Conservation (phyloP, 1,140 invertebrate species). For the Cydia splendana region DNA sequence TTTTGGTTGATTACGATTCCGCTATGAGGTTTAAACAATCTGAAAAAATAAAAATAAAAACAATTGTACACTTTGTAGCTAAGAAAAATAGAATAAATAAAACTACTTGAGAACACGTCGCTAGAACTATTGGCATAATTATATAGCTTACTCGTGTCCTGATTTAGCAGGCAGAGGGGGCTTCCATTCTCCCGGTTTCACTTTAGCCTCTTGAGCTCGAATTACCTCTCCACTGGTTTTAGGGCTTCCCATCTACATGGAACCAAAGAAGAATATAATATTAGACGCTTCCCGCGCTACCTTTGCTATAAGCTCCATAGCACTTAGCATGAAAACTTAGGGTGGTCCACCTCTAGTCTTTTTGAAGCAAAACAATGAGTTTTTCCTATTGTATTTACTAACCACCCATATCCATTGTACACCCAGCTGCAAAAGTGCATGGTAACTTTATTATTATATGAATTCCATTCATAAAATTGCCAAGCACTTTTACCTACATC, state of each 20-base stretch:
- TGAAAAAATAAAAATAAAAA: conserved; percentile 50
- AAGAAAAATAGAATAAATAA: no score
- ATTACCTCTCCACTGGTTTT: conserved; percentile 67
- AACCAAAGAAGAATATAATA: neutral
- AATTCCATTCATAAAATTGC: no score
- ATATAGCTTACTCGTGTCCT: conserved; percentile 55
- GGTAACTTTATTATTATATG: no score
- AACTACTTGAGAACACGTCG: neutral
- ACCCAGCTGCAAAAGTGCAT: no score
- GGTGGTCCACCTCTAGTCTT: no score
- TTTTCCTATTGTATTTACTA: no score
- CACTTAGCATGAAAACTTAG: no score
- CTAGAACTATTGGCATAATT: neutral
- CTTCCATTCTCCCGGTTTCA: conserved; percentile 49
- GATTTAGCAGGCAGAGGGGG: conserved; percentile 66
- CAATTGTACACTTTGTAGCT: conserved; percentile 22
- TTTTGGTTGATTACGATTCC: conserved; percentile 68
- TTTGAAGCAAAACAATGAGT: no score
- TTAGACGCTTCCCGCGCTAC: no score
- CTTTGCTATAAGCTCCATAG: no score
- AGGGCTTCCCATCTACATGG: conserved; percentile 65
- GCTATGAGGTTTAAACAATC: conserved; percentile 67
- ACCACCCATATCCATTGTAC: no score
- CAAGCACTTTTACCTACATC: no score
- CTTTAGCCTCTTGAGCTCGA: conserved; percentile 52